Base-by-base conservation (phyloP, 2,888 invertebrate species). In the Eristalis pertinax region DNA sequence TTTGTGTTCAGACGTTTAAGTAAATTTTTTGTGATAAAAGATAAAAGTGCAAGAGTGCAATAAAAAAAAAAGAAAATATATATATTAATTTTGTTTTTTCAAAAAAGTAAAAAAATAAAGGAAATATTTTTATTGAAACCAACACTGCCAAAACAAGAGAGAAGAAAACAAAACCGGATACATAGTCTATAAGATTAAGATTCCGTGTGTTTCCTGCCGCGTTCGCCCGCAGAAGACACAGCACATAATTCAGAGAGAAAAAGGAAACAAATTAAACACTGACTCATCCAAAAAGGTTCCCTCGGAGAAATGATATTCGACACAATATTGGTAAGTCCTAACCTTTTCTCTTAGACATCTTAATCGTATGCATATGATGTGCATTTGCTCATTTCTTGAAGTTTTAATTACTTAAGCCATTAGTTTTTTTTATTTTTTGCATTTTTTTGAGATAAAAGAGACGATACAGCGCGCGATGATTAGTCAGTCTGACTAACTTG, bases 1-100 rank as follows among this genome's bases (percentile, higher is more conserved):
- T 88, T 86, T 86, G 76, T 85, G 88, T 88, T 88, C 82, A 83
- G 79, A 84, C 85, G 68, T 69, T 88, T 88, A 76, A 88, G 74
- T 58, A 58, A 86, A 67, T 68, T 26, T 78, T 24, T 78, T 29
- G 73, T 86, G 76, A 76, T 80, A 84, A 22, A 78, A 78, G 75
- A 19, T 26, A 70, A 62, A 67, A 32, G 24, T 72, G 75, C 63
- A 41, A 80, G 43, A 76, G 84, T 85, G 76, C 56, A 80, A 62
- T 67, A 50, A 43, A 79, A 32, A 69, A 63, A 63, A 43, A 64
- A 56, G 41, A 41, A 58, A 50, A n/a, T n/a, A n/a, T 26, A 26
- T 58, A 22, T 26, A 58, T 32, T 32, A 32, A 80, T 77, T 24
- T 24, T 24, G 35, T 50, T 70, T 41, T 43, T 29, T 63, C 35